phyloP scores from a whole-genome alignment of 2,113 vertebrate species.

The Aramus guarauna region DNA sequence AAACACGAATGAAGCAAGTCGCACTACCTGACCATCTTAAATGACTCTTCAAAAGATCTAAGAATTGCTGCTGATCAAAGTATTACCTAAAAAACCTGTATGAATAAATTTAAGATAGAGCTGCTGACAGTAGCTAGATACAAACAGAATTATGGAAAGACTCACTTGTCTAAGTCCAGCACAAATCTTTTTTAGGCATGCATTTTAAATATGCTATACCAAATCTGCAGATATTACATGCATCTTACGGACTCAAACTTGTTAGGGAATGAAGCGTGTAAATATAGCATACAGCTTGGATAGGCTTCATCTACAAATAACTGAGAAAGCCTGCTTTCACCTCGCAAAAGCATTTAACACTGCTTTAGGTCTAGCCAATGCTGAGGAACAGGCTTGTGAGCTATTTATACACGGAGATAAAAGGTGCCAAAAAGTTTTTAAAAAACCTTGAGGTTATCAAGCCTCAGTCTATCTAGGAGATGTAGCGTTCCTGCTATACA shows the following conservation, averaged over 20 bases:
- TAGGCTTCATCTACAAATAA: not conserved
- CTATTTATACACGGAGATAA: not conserved
- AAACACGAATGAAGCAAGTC: not conserved
- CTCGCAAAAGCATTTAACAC: slow-evolving; percentile 28
- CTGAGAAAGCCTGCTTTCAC: slow-evolving; percentile 10
- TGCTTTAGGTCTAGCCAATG: not conserved
- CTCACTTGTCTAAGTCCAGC: not conserved
- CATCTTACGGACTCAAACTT: not conserved
- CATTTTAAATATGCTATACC: not conserved
- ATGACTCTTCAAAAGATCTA: not conserved
- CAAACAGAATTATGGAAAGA: not conserved
- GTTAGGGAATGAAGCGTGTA: not conserved
- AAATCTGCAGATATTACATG: not conserved
- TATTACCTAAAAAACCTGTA: not conserved
- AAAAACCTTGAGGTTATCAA: not conserved
- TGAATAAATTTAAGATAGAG: not conserved
- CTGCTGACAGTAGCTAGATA: not conserved
- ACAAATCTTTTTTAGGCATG: not conserved
- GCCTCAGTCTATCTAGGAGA: not conserved
- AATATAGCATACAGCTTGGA: slow-evolving; percentile 5
- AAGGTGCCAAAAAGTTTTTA: not conserved
- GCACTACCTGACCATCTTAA: not conserved
- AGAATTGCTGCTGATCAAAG: not conserved
- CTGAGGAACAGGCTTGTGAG: not conserved
- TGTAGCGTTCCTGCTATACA: not conserved